phyloP scores from a whole-genome alignment of 2,888 invertebrate species.

The Drosophila hawaiiensis region DNA sequence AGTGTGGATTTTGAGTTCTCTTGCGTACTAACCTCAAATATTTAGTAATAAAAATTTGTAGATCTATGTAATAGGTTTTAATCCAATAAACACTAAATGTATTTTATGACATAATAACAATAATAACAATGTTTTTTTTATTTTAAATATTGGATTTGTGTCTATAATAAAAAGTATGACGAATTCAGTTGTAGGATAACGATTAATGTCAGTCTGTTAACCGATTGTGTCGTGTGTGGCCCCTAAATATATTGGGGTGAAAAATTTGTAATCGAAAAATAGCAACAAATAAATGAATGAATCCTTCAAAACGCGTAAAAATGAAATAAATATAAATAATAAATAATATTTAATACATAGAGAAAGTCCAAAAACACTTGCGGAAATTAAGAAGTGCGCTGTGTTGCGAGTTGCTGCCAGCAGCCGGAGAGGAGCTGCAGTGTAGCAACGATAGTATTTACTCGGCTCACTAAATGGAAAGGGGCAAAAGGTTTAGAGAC shows the following conservation, averaged over 20 bases:
- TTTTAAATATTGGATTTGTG: background rate
- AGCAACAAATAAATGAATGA: constrained; percentile 58
- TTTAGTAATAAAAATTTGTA: background rate
- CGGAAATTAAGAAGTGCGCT: constrained; percentile 13
- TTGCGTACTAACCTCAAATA: background rate
- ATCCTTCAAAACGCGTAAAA: constrained; percentile 23
- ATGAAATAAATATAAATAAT: constrained; percentile 33
- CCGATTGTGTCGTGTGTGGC: constrained; percentile 30
- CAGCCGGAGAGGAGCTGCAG: constrained; percentile 48
- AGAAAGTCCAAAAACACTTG: background rate
- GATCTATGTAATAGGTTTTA: background rate
- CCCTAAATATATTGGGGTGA: constrained; percentile 41
- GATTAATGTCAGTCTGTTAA: background rate
- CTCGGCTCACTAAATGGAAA: constrained; percentile 43
- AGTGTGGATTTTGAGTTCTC: background rate
- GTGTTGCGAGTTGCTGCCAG: constrained; percentile 33
- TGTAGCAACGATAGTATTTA: constrained; percentile 41
- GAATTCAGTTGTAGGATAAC: background rate
- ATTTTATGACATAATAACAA: background rate
- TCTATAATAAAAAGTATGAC: background rate
- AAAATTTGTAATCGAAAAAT: constrained; percentile 59
- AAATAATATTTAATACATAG: constrained; percentile 2
- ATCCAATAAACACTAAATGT: background rate
- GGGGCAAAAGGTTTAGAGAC: constrained; percentile 26
- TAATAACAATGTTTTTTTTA: too few relatives aligned